These are phyloP conservation scores for Habropoda laboriosa DNA, from an alignment of 1,140 invertebrate species.

Conservation along the genomic window DNA sequence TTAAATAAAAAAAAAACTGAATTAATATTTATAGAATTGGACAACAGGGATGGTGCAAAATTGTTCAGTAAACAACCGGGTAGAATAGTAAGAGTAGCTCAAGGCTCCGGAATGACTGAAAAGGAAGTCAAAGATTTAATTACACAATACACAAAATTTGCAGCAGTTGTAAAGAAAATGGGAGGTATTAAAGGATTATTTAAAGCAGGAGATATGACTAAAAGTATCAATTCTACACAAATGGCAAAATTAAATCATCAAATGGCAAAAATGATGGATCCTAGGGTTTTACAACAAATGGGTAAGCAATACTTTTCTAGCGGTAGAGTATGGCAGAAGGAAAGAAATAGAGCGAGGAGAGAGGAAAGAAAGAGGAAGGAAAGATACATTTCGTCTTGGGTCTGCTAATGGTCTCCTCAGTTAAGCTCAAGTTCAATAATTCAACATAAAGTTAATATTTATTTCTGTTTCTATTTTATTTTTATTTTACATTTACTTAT, in stretches of 20 bases:
- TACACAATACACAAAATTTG: conserved; percentile 99
- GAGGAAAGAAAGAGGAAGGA: no score
- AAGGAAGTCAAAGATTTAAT: conserved; percentile 99
- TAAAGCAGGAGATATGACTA: conserved; percentile 98
- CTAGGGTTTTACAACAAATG: conserved; percentile 97
- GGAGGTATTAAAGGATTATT: conserved; percentile 99
- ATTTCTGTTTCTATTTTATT: no score
- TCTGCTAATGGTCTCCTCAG: no score
- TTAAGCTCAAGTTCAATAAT: no score
- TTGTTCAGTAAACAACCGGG: conserved; percentile 97
- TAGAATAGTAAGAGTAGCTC: conserved; percentile 93
- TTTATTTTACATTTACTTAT: no score
- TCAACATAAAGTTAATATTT: no score
- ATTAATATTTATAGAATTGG: conserved; percentile 87
- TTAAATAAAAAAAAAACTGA: conserved; percentile 1
- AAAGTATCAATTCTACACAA: conserved; percentile 99
- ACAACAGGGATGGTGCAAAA: conserved; percentile 98
- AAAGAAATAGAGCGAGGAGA: no score
- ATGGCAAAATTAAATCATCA: conserved; percentile 99
- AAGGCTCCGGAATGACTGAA: conserved; percentile 97
- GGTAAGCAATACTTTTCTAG: conserved; percentile 82
- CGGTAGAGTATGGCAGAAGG: no score
- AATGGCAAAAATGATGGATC: conserved; percentile 99
- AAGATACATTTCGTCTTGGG: no score
- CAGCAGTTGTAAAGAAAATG: conserved; percentile 99